phyloP scores from a whole-genome alignment of 2,888 invertebrate species.

The Lepidocyrtinus sp. region DNA sequence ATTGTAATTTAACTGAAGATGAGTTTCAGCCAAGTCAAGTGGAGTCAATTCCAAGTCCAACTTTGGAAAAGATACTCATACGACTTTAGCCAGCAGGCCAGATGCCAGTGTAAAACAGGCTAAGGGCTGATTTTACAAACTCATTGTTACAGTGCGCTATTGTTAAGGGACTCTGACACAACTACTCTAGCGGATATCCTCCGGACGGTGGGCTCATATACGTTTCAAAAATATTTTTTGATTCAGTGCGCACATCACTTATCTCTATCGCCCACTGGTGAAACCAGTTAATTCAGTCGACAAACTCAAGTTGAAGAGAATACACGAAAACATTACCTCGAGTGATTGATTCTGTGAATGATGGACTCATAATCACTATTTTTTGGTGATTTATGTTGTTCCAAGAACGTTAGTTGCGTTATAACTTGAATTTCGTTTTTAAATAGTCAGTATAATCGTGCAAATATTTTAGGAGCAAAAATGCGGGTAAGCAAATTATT shows the following conservation, averaged over 20 bases:
- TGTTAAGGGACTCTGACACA: background rate
- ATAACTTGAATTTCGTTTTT: background rate
- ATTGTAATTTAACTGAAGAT: background rate
- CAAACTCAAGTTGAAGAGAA: background rate
- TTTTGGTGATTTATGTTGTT: background rate
- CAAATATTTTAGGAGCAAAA: background rate
- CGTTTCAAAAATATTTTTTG: background rate
- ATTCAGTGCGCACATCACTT: background rate
- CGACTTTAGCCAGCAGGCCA: constrained; percentile 11
- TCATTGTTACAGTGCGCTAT: background rate
- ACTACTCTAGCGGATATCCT: background rate
- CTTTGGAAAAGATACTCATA: background rate
- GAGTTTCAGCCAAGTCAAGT: background rate
- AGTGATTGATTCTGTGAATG: background rate
- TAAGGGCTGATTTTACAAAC: background rate
- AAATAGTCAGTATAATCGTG: background rate
- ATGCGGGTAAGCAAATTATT: constrained; percentile 5
- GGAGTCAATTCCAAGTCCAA: background rate
- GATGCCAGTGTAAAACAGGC: constrained; percentile 4
- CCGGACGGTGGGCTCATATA: background rate
- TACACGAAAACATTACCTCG: background rate
- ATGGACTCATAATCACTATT: background rate
- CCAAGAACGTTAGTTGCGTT: background rate
- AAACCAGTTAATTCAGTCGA: background rate
- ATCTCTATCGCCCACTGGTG: constrained; percentile 5